Base-by-base conservation (phyloP, 1,140 invertebrate species). In the Bombus pascuorum region DNA sequence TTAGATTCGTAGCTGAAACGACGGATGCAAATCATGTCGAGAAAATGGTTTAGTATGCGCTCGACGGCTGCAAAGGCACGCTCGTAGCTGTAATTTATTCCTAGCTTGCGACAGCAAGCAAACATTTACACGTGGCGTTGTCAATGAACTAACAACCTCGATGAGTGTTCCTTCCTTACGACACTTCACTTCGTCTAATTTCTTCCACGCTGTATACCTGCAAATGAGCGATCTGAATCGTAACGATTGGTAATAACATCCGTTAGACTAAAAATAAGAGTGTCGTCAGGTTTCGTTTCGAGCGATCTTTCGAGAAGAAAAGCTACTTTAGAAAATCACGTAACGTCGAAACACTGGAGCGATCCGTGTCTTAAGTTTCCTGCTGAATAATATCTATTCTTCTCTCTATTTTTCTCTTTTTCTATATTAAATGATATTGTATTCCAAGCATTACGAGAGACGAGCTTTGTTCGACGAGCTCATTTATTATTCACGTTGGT, bases 1-100 rank as follows among this genome's bases (percentile, higher is more conserved):
- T 53, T n/a, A n/a, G 25, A 25, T 25, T 18, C 5, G 32, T 32
- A 18, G 32, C 32, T 10, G 25, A 34, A 12, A 70, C n/a, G 34
- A 25, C 22, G 66, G 66, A 37, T 37, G 66, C 66, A 25, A 28
- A 39, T 39, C 37, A 25, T 39, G 68, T 6, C 37, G 68, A 1
- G 68, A 39, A 68, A 28, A 70, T 42, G n/a, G 25, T 42, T 72
- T 42, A 25, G 37, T 10, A 70, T 70, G 39, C 70, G 70, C 13
- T 22, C 18, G 65, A 44, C 42, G 32, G 22, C 4, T 5, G 42
- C 32, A n/a, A 74, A 47, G 22, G 71, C 68, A 42, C 25, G 32
- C 37, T 71, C 72, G 57, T 34, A 22, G 34, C 15, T 34, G 25
- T 74, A 81, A 85, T 85, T 85, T 81, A 85, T 85, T 74, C 83